These are phyloP conservation scores for Corythucha ciliata DNA, from an alignment of 2,888 invertebrate species.

Conservation along the genomic window DNA sequence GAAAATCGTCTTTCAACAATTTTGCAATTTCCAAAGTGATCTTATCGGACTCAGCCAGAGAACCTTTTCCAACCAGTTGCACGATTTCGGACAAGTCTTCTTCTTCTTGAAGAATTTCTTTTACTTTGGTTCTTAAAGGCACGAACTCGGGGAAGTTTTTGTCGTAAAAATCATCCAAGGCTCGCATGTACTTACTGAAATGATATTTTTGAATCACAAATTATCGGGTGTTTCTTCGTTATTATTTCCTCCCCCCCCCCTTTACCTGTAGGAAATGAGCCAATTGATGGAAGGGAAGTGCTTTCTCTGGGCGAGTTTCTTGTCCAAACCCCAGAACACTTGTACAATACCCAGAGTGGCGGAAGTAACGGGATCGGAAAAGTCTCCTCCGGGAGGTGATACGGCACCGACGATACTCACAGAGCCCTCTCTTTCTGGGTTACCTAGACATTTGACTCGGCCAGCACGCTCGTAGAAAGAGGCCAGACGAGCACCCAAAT, in stretches of 20 bases:
- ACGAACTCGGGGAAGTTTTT: constrained; percentile 97
- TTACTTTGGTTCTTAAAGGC: constrained; percentile 88
- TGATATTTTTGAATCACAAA: constrained; percentile 12
- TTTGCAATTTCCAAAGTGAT: constrained; percentile 98
- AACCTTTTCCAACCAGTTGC: constrained; percentile 97
- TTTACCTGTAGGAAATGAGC: constrained; percentile 85
- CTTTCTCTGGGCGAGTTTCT: constrained; percentile 96
- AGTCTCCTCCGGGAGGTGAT: constrained; percentile 99
- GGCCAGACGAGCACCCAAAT: constrained; percentile 93
- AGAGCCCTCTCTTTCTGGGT: constrained; percentile 96
- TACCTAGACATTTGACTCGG: constrained; percentile 91
- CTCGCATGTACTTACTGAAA: constrained; percentile 91
- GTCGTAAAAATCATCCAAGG: constrained; percentile 98
- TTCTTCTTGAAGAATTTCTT: constrained; percentile 94
- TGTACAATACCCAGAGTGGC: constrained; percentile 98
- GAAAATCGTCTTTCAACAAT: constrained; percentile 95
- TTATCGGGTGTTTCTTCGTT: background rate
- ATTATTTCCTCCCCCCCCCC: background rate
- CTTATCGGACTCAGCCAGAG: constrained; percentile 96
- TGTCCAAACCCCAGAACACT: constrained; percentile 99
- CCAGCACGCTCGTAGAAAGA: constrained; percentile 99
- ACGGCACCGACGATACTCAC: constrained; percentile 99
- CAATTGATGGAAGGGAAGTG: constrained; percentile 99
- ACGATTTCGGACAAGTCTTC: constrained; percentile 99
- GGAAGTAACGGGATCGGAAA: constrained; percentile 99